Evolutionary conservation across 2,113 vertebrate genomes (phyloP), one percentile per base, ranked within the genome.

Genomic region (Craseonycteris thonglongyai): DNA sequence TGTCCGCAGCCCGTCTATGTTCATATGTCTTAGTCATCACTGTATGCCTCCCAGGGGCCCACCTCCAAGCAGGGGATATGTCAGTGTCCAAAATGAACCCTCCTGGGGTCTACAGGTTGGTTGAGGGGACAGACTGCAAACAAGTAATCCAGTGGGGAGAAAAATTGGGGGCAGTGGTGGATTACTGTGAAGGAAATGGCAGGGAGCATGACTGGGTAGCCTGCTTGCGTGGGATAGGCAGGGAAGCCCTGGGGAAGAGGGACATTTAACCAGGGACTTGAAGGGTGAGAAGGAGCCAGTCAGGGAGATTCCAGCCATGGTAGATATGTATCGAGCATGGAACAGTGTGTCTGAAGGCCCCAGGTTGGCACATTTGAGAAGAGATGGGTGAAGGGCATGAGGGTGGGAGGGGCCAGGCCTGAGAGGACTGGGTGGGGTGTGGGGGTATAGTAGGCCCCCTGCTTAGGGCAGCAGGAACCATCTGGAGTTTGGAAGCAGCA

Each of bases 1-100:
- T 22, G n/a, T 26, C 12, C 0, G 0, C 5, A 0, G 35, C 72
- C 47, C 1, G 6, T 30, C 38, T 33, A 1, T n/a, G 7, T 30
- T 22, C 28, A 0, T 2, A 21, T 45, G 0, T 15, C 0, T 5
- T 24, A 1, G 26, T 22, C 0, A 1, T 80, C 30, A 10, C 42
- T 22, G 54, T n/a, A 61, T n/a, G 14, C 79, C 19, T 35, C 10
- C 58, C 12, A 9, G 68, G 30, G 65, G 56, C 28, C 49, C 35
- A 56, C 35, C 11, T 28, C 38, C 19, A 38, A 21, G 63, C 19
- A 2, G 13, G 18, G 21, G 5, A 5, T 13, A 30, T 12, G 0
- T 21, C 1, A 9, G 47, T n/a, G 45, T 54, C n/a, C n/a, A 30
- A 22, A 26, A 42, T 3, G 16, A 87, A 71, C 28, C 51, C 13